Conservation (phyloP, 2,888 invertebrate genomes). For the Cheilosia grossa region DNA sequence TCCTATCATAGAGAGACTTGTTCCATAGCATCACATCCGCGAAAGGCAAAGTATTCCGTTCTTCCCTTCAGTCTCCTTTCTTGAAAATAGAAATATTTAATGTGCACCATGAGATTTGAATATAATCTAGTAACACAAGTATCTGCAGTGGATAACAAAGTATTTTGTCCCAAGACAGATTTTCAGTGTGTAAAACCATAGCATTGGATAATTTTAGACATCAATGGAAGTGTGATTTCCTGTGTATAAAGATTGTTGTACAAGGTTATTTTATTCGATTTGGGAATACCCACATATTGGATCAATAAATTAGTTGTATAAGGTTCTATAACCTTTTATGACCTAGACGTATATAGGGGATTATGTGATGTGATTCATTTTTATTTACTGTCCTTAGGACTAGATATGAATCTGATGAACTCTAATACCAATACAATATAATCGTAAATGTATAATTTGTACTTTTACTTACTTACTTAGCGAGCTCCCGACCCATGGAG, state of each 20-base stretch:
- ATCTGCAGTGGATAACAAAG: not conserved
- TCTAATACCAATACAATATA: too few species aligned
- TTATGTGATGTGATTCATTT: not conserved
- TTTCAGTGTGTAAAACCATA: not conserved
- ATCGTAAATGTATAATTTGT: too few species aligned
- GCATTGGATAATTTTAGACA: constrained; percentile 1
- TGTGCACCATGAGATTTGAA: constrained; percentile 9
- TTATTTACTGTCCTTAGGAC: not conserved
- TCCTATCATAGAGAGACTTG: not conserved
- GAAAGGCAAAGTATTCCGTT: not conserved
- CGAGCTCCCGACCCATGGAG: too few species aligned
- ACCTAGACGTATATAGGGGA: too few species aligned
- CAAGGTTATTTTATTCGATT: not conserved
- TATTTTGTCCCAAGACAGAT: constrained; percentile 1
- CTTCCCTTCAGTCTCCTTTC: not conserved
- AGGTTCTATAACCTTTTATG: not conserved
- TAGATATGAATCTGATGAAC: not conserved
- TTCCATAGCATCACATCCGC: not conserved
- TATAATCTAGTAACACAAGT: not conserved
- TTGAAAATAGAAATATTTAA: constrained; percentile 14
- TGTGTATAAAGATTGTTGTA: not conserved
- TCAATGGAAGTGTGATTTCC: constrained; percentile 10
- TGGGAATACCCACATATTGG: not conserved
- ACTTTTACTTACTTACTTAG: too few species aligned
- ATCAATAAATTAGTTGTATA: constrained; percentile 1